Evolutionary conservation across 2,888 invertebrate genomes (phyloP), one percentile per base, ranked within the genome.

Genomic region (Autographa pulchrina): DNA sequence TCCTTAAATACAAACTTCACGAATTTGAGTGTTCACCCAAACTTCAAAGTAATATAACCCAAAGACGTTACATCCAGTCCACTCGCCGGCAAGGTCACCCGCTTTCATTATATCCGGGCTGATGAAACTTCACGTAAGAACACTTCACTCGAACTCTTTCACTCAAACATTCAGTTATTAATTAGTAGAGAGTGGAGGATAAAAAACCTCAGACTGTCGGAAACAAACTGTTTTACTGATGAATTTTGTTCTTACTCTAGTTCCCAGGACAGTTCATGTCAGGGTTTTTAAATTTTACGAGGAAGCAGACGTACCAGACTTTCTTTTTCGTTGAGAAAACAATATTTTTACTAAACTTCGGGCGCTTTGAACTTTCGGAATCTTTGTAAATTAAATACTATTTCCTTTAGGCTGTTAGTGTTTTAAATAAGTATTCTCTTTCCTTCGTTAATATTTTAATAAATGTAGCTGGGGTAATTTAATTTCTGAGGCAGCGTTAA

Each of bases 91-190:
- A 79, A 80, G 77, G 77, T 77, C 82, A 78, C 73, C 56, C 69
- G 68, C 68, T 78, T 78, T 70, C 75, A 80, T 79, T 68, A 75
- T 68, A 61, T 67, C 63, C 72, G 68, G 71, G 64, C 68, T 70
- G 60, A 77, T 82, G 80, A 77, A 85, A 82, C 71, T 79, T 80
- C 70, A 74, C 78, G 73, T 74, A 76, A 78, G 76, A 77, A 79
- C 65, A 70, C 73, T 79, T 69, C 63, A 72, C 78, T 77, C 61
- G 65, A 84, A 81, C 78, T 77, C 70, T 78, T 86, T 77, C 67
- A 74, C 73, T 83, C 72, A 81, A 81, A 80, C 82, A 79, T 82
- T 81, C 71, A 83, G 83, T 84, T 80, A 82, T 77, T 84, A 85
- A 88, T 87, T 86, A 86, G 82, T 76, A 72, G 67, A 75, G 75